Percentiles rank a stretch among this genome's conserved stretches.
phyloP scores from a whole-genome alignment of 2,113 vertebrate species.

The Astatoreochromis straeleni region DNA sequence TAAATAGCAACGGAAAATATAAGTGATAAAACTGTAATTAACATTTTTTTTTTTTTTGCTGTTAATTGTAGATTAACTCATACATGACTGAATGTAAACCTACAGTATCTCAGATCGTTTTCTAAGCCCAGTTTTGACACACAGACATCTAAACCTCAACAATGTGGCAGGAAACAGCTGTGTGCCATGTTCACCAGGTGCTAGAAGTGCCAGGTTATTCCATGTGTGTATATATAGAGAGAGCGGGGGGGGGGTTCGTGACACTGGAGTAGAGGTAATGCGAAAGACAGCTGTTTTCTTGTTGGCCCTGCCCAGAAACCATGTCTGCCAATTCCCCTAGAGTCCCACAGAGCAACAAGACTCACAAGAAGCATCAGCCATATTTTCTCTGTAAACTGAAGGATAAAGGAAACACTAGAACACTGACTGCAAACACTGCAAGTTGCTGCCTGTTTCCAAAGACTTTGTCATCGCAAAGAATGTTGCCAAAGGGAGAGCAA shows the following conservation, averaged over 20 bases:
- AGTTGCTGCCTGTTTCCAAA: constrained; percentile 1
- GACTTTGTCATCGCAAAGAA: constrained; percentile 19
- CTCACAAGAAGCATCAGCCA: constrained; percentile 3
- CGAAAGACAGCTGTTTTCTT: constrained; percentile 66
- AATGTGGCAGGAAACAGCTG: constrained; percentile 64
- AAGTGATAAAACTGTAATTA: not conserved
- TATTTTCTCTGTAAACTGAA: constrained; percentile 22
- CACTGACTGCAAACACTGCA: not conserved
- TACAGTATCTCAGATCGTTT: not conserved
- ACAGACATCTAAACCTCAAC: not conserved
- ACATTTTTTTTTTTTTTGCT: not conserved
- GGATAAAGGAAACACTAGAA: not conserved
- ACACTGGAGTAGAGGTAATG: constrained; percentile 17
- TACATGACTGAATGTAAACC: not conserved
- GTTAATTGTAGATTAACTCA: not conserved
- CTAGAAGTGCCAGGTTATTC: constrained; percentile 52
- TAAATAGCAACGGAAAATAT: not conserved
- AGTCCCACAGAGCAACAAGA: constrained; percentile 3
- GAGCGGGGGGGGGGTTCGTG: not conserved
- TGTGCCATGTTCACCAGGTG: constrained; percentile 45
- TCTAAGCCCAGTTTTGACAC: not conserved
- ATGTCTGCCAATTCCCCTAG: constrained; percentile 19
- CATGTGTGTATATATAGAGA: not conserved
- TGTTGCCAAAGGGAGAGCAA: constrained; percentile 6
- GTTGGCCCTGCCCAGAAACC: constrained; percentile 41